Percentiles rank a stretch among this genome's conserved stretches.
Conservation (phyloP, 2,888 invertebrate species). For the Belgica antarctica region DNA sequence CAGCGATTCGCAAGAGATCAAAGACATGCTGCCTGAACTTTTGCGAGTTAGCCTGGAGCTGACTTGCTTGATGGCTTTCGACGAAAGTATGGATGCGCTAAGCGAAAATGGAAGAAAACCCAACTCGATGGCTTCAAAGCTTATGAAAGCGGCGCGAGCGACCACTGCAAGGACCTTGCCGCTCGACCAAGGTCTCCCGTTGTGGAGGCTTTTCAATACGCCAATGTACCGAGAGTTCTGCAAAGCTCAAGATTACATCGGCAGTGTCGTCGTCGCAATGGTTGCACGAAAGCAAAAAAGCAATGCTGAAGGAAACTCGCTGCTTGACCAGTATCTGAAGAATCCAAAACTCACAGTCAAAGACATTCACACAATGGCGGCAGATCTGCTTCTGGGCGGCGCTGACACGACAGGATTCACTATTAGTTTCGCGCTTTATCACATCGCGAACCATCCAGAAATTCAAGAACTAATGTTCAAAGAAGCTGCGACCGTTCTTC, state of each 20-base stretch:
- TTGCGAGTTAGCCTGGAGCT: slow-evolving; percentile 76
- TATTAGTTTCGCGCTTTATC: slow-evolving; percentile 74
- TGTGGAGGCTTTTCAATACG: slow-evolving; percentile 71
- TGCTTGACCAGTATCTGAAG: slow-evolving; percentile 68
- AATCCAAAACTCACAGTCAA: slow-evolving; percentile 69
- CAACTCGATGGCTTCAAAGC: slow-evolving; percentile 64
- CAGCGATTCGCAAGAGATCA: slow-evolving; percentile 51
- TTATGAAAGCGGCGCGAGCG: slow-evolving; percentile 70
- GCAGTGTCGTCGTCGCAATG: slow-evolving; percentile 65
- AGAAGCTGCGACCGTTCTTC: slow-evolving; percentile 63
- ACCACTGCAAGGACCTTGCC: slow-evolving; percentile 60
- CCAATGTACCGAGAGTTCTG: slow-evolving; percentile 68
- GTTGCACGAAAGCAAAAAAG: slow-evolving; percentile 62
- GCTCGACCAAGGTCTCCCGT: slow-evolving; percentile 53
- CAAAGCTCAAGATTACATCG: slow-evolving; percentile 69
- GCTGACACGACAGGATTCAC: slow-evolving; percentile 82
- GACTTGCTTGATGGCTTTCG: slow-evolving; percentile 70
- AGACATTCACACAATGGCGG: slow-evolving; percentile 79
- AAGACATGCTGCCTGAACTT: slow-evolving; percentile 59
- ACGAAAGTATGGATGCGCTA: slow-evolving; percentile 69
- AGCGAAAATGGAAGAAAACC: slow-evolving; percentile 59
- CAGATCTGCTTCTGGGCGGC: slow-evolving; percentile 81
- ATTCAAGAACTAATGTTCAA: slow-evolving; percentile 66
- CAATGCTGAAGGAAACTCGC: slow-evolving; percentile 57
- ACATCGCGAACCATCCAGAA: slow-evolving; percentile 67